Base-by-base conservation (phyloP, 2,888 invertebrate genomes). In the Lymantria dispar region DNA sequence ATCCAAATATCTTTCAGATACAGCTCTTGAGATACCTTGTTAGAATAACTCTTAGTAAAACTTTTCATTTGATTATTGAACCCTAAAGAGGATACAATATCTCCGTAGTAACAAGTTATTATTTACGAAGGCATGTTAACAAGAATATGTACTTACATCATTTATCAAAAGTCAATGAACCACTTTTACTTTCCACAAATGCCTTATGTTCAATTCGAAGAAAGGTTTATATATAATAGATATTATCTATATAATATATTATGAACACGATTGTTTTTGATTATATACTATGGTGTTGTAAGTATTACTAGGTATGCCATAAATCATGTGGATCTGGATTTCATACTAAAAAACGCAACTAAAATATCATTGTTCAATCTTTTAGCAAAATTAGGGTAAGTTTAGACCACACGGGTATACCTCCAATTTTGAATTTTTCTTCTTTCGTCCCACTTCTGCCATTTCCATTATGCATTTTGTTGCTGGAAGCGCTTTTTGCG, bases 171-270 rank as follows among this genome's bases (percentile, higher is more conserved):
- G 56, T 58, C 46, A 54, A 56, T 55, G 55, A 65, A 64, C 65
- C 61, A 66, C 72, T 73, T 74, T 75, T 74, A 74, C 71, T 68
- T 75, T 68, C 59, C 54, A 58, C 53, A 43, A 40, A 13, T 8
- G 38, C 39, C 38, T 11, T 48, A 38, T 14, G 7, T 45, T 52
- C 33, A 13, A 22, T 31, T 39, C 22, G 22, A 33, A 33, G 13
- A 33, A 33, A 30, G 29, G 14, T 9, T 11, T 15, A 14, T 55
- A 59, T 49, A 48, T 46, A 12, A 22, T 39, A 56, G 59, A 59
- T 57, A 31, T 33, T 22, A 50, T 50, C 50, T 43, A 10, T 7
- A 33, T 47, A 43, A 50, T 50, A 46, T 39, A 50, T 43, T 46
- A 29, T 15, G 11, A 14, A 33, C 43, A 39, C 43, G 39, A 50